Conservation (phyloP, 2,888 invertebrate genomes). For the Ferdinandea cuprea region DNA sequence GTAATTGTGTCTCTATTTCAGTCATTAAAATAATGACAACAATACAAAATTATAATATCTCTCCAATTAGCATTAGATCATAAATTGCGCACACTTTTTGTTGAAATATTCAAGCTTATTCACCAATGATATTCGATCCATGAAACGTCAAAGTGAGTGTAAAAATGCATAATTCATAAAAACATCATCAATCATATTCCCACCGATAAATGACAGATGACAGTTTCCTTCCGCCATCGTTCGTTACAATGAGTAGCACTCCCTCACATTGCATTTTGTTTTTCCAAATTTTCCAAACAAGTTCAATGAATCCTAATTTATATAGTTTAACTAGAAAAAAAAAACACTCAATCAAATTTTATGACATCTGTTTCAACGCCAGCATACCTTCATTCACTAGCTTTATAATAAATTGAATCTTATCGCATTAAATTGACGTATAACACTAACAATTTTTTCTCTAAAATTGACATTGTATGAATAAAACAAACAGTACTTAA, state of each 20-base stretch:
- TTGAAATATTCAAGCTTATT: conserved; percentile 6
- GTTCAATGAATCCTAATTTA: conserved; percentile 68
- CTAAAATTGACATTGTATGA: conserved; percentile 15
- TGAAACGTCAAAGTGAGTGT: conserved; percentile 27
- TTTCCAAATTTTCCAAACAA: conserved; percentile 40
- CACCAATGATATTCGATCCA: conserved; percentile 7
- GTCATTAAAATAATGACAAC: neutral
- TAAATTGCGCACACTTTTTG: neutral
- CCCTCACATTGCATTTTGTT: neutral
- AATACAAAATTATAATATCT: neutral
- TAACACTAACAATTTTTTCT: conserved; percentile 16
- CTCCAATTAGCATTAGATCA: neutral
- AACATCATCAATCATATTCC: conserved; percentile 53
- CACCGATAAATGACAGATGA: conserved; percentile 49
- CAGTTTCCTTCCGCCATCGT: conserved; percentile 37
- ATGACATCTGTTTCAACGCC: conserved; percentile 45
- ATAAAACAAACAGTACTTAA: neutral
- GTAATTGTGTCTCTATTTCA: too few relatives aligned
- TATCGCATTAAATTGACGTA: conserved; percentile 59
- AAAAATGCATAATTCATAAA: conserved; percentile 32
- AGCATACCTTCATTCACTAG: neutral
- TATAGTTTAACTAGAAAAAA: conserved; percentile 28
- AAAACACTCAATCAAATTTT: conserved; percentile 65
- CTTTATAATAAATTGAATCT: conserved; percentile 56
- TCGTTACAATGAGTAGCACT: conserved; percentile 4